phyloP scores from a whole-genome alignment of 2,113 vertebrate species.

The Mus musculus region DNA sequence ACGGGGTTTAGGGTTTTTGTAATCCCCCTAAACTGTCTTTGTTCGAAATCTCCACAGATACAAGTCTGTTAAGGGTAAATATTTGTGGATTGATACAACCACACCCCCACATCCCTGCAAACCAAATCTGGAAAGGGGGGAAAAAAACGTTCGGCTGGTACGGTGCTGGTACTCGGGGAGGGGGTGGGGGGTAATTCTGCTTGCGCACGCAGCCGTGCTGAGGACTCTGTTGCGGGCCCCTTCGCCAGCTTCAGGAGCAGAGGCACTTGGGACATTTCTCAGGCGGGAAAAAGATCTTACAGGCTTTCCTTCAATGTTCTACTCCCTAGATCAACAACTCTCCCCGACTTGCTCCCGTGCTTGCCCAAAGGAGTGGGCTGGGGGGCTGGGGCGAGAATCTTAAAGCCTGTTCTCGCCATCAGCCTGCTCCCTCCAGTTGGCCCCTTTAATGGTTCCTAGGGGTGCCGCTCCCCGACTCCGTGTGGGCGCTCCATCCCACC shows the following conservation, averaged over 20 bases:
- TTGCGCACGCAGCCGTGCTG: background rate
- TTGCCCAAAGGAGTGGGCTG: conserved; percentile 26
- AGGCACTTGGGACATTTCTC: conserved; percentile 59
- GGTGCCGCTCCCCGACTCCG: background rate
- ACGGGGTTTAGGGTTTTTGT: conserved; percentile 83
- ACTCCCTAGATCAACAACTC: conserved; percentile 65
- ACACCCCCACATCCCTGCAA: conserved; percentile 74
- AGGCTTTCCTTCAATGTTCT: conserved; percentile 53
- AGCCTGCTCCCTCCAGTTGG: background rate
- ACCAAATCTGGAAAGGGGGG: conserved; percentile 62
- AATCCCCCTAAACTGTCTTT: conserved; percentile 86
- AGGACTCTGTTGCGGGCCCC: background rate
- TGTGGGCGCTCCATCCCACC: background rate
- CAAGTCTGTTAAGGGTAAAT: conserved; percentile 86
- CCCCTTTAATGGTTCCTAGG: background rate
- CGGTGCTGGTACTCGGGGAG: background rate
- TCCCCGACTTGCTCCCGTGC: conserved; percentile 21
- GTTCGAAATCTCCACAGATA: conserved; percentile 85
- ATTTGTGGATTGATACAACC: conserved; percentile 83
- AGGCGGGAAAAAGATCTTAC: conserved; percentile 39
- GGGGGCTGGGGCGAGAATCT: background rate
- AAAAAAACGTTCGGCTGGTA: background rate
- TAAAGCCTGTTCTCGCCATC: background rate
- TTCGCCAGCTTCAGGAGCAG: background rate
- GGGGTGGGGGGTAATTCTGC: background rate